Percentiles rank a stretch among this genome's conserved stretches.
phyloP scores from a whole-genome alignment of 2,888 invertebrate genomes.

The Meta bourneti region DNA sequence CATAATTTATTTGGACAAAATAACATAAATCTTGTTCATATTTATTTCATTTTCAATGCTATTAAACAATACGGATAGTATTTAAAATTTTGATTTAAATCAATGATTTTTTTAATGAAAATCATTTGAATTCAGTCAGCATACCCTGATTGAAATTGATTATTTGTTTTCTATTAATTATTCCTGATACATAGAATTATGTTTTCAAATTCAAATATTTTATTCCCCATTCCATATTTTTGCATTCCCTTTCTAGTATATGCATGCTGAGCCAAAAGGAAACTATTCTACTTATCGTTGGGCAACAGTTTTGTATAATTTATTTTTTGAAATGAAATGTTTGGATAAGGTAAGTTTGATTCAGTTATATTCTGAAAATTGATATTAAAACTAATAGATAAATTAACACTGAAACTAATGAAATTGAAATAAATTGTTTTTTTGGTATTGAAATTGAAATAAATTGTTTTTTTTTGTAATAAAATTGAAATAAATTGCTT shows the following conservation, averaged over 20 bases:
- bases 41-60: too few relatives aligned
- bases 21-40: not conserved
- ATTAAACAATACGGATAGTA: too few relatives aligned
- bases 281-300: constrained; percentile 84
- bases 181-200: too few relatives aligned
- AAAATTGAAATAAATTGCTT: too few relatives aligned
- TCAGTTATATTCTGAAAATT: not conserved
- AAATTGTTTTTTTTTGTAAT: too few relatives aligned
- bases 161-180: not conserved
- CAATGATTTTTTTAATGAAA: too few relatives aligned
- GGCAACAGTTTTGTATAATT: constrained; percentile 85
- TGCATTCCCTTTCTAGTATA: constrained; percentile 66
- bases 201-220: not conserved
- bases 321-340: constrained; percentile 85
- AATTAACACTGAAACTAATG: too few relatives aligned
- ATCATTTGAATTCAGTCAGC: not conserved
- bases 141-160: not conserved
- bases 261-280: constrained; percentile 80
- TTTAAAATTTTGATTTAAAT: too few relatives aligned
- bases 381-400: not conserved
- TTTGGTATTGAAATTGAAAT: too few relatives aligned
- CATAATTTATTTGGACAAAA: not conserved
- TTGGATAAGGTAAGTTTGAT: constrained; percentile 83
- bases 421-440: not conserved
- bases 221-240: not conserved